Percentiles rank a stretch among this genome's conserved stretches.
These are phyloP conservation scores for Caenorhabditis angaria DNA, from an alignment of 2,888 invertebrate genomes.

Conservation along the genomic window DNA sequence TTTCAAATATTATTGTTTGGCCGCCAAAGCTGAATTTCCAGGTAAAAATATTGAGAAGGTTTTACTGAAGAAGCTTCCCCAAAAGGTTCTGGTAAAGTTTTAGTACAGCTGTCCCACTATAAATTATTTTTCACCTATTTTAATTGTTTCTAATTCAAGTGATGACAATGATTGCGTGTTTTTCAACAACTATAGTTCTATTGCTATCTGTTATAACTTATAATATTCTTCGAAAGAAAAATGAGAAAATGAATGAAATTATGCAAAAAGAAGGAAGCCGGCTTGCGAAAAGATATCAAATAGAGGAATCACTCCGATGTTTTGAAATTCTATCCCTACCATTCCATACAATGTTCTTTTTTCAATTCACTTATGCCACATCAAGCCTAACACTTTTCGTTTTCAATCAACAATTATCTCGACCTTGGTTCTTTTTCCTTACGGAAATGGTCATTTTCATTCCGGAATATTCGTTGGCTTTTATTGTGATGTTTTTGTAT, in stretches of 20 bases:
- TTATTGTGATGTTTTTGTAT: slow-evolving; percentile 15
- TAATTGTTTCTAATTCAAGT: background rate
- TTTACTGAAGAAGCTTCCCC: too few relatives aligned
- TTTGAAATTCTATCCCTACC: slow-evolving; percentile 12
- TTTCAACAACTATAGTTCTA: slow-evolving; percentile 11
- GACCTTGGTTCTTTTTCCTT: slow-evolving; percentile 15
- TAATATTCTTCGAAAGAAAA: background rate
- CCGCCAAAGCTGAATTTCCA: slow-evolving; percentile 6
- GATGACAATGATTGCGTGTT: slow-evolving; percentile 5
- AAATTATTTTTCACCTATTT: background rate
- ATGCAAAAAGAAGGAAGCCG: slow-evolving; percentile 13
- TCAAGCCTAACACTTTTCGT: slow-evolving; percentile 11
- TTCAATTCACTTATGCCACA: slow-evolving; percentile 13
- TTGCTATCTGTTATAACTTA: slow-evolving; percentile 3
- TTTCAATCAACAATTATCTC: slow-evolving; percentile 12
- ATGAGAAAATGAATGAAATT: slow-evolving; percentile 10
- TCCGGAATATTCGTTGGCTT: slow-evolving; percentile 14
- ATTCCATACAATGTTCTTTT: slow-evolving; percentile 15
- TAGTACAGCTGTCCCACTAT: background rate
- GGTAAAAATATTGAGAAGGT: background rate
- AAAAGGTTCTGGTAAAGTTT: too few relatives aligned
- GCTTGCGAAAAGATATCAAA: slow-evolving; percentile 16
- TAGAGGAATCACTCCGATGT: slow-evolving; percentile 16
- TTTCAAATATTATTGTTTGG: slow-evolving; percentile 14
- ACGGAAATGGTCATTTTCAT: slow-evolving; percentile 18